Percentiles rank a stretch among this genome's conserved stretches.
phyloP scores from a whole-genome alignment of 2,113 vertebrate species.

The Corydoras sp. region DNA sequence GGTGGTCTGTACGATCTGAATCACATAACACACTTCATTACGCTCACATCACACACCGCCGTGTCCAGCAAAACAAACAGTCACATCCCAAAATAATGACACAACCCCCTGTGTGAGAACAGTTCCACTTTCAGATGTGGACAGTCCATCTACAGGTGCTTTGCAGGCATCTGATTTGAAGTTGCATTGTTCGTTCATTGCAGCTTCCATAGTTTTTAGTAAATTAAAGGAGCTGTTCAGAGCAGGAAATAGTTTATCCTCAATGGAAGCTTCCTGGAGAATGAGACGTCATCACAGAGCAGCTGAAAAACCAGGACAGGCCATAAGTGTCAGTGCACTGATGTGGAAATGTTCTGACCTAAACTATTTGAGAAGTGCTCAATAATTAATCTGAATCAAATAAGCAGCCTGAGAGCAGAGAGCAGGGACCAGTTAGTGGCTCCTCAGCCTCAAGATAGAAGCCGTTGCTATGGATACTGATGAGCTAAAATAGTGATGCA shows the following conservation, averaged over 20 bases:
- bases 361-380: conserved; percentile 34
- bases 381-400: conserved; percentile 61
- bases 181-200: too few relatives aligned
- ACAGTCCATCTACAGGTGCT: too few relatives aligned
- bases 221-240: too few relatives aligned
- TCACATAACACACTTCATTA: neutral
- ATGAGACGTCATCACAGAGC: conserved; percentile 8
- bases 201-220: too few relatives aligned
- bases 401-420: conserved; percentile 22
- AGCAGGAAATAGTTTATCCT: too few relatives aligned
- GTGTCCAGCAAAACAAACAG: too few relatives aligned
- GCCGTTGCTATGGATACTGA: conserved; percentile 70
- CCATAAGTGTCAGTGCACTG: conserved; percentile 21
- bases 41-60: too few relatives aligned
- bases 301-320: conserved; percentile 29
- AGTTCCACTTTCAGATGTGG: too few relatives aligned
- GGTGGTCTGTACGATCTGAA: conserved; percentile 82
- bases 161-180: too few relatives aligned
- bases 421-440: conserved; percentile 50
- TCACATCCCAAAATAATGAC: too few relatives aligned
- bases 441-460: conserved; percentile 51
- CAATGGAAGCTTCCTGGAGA: neutral
- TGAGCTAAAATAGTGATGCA: conserved; percentile 40
- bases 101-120: too few relatives aligned
- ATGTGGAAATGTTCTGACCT: neutral